Percentiles rank a stretch among this genome's conserved stretches.
Conservation (phyloP, 2,113 vertebrate species). For the Neofelis nebulosa region DNA sequence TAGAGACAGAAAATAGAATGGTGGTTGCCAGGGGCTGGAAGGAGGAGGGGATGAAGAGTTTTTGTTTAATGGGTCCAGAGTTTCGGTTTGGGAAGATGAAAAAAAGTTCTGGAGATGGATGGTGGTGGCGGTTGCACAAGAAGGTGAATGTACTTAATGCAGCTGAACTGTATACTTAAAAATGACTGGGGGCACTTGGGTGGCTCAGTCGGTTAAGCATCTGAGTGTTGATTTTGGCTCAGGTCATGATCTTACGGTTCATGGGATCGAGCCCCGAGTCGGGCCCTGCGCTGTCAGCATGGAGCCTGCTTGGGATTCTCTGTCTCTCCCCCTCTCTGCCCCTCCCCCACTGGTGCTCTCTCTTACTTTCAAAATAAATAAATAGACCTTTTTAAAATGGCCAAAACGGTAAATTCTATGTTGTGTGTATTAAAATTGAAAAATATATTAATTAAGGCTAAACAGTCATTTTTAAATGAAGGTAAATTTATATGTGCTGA, state of each 20-base stretch:
- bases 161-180: background rate
- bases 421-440: background rate
- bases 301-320: too few relatives aligned
- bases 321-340: too few relatives aligned
- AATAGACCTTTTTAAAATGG: background rate
- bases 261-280: too few relatives aligned
- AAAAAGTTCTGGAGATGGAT: background rate
- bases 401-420: background rate
- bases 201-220: too few relatives aligned
- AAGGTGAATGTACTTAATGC: background rate
- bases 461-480: background rate
- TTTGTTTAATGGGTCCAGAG: background rate
- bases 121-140: background rate
- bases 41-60: background rate
- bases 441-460: background rate
- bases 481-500: background rate
- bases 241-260: too few relatives aligned
- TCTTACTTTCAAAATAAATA: too few relatives aligned
- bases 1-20: background rate
- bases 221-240: too few relatives aligned
- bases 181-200: background rate
- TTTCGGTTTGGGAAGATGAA: background rate
- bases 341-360: too few relatives aligned
- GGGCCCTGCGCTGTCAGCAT: too few relatives aligned
- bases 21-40: background rate